These are phyloP conservation scores for Phrynocephalus forsythii DNA, from an alignment of 2,797 vertebrate species.

Conservation along the genomic window DNA sequence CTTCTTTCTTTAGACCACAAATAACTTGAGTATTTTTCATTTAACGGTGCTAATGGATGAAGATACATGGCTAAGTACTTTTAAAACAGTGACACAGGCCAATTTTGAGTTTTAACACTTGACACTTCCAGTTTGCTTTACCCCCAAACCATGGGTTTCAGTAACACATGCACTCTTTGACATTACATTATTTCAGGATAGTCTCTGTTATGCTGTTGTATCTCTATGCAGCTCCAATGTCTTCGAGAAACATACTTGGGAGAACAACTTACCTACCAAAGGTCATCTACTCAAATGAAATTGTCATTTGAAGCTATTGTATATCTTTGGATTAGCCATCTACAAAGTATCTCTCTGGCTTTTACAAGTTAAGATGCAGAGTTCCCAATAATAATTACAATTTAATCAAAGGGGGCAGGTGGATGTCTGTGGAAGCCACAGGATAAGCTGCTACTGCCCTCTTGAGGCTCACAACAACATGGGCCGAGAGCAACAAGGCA, in stretches of 20 bases:
- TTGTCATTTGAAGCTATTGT: background rate
- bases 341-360: background rate
- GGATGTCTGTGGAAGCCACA: background rate
- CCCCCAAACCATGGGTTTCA: background rate
- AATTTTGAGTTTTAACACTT: background rate
- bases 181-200: background rate
- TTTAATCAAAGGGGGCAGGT: background rate
- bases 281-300: background rate
- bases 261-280: background rate
- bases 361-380: conserved; percentile 19
- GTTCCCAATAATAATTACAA: background rate
- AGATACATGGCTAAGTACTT: too few species aligned
- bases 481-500: background rate
- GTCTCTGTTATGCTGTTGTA: background rate
- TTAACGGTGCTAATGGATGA: too few species aligned
- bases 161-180: background rate
- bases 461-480: conserved; percentile 30
- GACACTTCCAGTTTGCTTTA: background rate
- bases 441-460: conserved; percentile 26
- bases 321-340: background rate
- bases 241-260: background rate
- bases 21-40: too few species aligned
- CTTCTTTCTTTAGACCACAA: too few species aligned
- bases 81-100: too few species aligned
- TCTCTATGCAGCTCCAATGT: background rate